Evolutionary conservation across 2,888 invertebrate genomes (phyloP), one percentile per base, ranked within the genome.

Genomic region (Leuctra nigra): DNA sequence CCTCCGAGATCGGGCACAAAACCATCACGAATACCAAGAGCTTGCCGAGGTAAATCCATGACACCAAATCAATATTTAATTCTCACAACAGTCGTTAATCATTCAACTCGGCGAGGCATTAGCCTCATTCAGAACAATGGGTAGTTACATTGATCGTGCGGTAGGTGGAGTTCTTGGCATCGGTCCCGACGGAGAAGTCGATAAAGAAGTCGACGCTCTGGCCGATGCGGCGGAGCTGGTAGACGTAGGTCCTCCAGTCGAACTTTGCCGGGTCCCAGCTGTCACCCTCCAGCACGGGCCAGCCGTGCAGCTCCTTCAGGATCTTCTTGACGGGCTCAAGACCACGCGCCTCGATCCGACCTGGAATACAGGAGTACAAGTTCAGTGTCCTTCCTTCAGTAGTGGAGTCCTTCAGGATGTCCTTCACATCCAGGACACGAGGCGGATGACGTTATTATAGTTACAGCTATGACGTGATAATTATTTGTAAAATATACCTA

Each of bases 141-240:
- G 7, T 39, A 72, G 83, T 81, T 78, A 92, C 92, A 75, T 92
- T 91, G 66, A 94, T 89, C 53, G 89, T 80, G 60, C 91, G 79
- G 66, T 79, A 81, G 0, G 89, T 87, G 36, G 91, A 92, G 71
- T 94, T 93, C 72, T 91, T 92, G 59, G 92, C 80, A 72, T 94
- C 93, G 6, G 90, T 86, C 29, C 87, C 86, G 66, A 94, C 87
- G 38, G 91, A 91, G 70, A 93, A 91, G 70, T 94, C 92, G 36
- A 94, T 78, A 71, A 93, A 86, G 69, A 92, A 91, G 72, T 93
- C 91, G 59, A 91, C 87, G 61, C 90, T 91, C 73, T 91, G 91
- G 2, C 94, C 94, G 53, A 81, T 75, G 54, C 77, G 73, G 39
- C 91, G 80, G 75, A 91, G 91, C 60, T 82, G 84, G 74, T 89